Conservation (phyloP, 2,888 invertebrate species). For the Cheilosia vulpina region DNA sequence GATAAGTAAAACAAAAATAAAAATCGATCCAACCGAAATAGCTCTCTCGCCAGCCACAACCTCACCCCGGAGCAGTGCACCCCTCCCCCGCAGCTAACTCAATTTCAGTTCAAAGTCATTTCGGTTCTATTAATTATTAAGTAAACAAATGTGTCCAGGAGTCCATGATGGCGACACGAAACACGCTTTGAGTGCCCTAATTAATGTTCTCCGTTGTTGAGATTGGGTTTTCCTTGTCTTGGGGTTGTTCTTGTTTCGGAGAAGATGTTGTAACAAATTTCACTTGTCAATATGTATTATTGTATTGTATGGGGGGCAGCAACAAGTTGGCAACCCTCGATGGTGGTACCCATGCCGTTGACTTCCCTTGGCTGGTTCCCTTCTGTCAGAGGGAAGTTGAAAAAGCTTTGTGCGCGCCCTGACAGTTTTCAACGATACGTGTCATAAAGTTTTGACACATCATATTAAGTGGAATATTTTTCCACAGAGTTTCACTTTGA, state of each 20-base stretch:
- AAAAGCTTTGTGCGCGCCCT: constrained; percentile 30
- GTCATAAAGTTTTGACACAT: constrained; percentile 71
- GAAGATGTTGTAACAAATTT: constrained; percentile 64
- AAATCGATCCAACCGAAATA: constrained; percentile 48
- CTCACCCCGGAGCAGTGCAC: background rate
- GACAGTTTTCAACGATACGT: constrained; percentile 51
- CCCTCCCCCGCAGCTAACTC: constrained; percentile 30
- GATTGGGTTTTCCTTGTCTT: constrained; percentile 8
- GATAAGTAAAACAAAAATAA: constrained; percentile 7
- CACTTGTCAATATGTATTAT: constrained; percentile 46
- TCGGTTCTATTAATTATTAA: constrained; percentile 68
- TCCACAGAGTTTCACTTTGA: constrained; percentile 12
- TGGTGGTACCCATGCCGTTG: constrained; percentile 24
- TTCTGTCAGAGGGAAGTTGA: constrained; percentile 23
- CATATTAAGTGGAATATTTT: constrained; percentile 53
- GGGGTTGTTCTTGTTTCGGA: constrained; percentile 23
- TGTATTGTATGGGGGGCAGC: background rate
- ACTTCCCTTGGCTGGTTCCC: constrained; percentile 8
- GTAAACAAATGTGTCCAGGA: constrained; percentile 57
- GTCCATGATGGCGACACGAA: constrained; percentile 40
- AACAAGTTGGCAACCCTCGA: constrained; percentile 58
- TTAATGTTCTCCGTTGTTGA: constrained; percentile 53
- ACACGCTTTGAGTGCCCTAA: constrained; percentile 62
- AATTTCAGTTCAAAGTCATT: constrained; percentile 52
- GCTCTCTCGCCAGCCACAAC: constrained; percentile 4